These are phyloP conservation scores for Hapalemur alaotrensis DNA, from an alignment of 2,797 vertebrate species.

Conservation along the genomic window DNA sequence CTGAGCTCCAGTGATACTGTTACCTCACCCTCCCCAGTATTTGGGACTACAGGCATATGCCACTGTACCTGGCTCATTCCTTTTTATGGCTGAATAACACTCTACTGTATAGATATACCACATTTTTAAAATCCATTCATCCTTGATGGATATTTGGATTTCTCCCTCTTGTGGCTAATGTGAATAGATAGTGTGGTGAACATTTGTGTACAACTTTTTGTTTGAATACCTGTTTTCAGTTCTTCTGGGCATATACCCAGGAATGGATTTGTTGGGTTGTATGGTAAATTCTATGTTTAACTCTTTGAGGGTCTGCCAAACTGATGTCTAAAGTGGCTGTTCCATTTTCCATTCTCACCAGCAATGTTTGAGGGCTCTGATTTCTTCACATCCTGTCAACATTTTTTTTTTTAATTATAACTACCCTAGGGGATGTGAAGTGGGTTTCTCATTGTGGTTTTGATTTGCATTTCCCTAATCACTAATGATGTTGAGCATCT, in stretches of 20 bases:
- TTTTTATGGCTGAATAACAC: neutral
- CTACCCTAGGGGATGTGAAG: neutral
- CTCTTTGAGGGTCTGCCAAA: neutral
- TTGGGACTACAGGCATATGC: neutral
- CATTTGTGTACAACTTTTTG: neutral
- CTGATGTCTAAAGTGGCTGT: neutral
- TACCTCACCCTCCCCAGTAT: neutral
- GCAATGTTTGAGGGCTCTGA: neutral
- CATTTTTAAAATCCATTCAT: neutral
- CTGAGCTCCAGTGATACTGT: neutral
- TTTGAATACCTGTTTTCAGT: neutral
- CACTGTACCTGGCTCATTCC: neutral
- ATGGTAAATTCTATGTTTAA: neutral
- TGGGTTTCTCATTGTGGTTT: neutral
- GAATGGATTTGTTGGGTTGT: neutral
- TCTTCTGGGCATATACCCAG: neutral
- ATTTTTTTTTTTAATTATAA: neutral
- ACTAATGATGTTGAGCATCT: neutral
- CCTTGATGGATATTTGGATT: neutral
- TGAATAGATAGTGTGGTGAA: neutral
- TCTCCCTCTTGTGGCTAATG: neutral
- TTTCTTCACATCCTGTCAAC: neutral
- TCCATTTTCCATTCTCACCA: neutral
- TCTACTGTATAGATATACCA: neutral
- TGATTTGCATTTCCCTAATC: conserved; percentile 23